Evolutionary conservation across 2,797 vertebrate genomes (phyloP).

Genomic region (Buceros bicornis): DNA sequence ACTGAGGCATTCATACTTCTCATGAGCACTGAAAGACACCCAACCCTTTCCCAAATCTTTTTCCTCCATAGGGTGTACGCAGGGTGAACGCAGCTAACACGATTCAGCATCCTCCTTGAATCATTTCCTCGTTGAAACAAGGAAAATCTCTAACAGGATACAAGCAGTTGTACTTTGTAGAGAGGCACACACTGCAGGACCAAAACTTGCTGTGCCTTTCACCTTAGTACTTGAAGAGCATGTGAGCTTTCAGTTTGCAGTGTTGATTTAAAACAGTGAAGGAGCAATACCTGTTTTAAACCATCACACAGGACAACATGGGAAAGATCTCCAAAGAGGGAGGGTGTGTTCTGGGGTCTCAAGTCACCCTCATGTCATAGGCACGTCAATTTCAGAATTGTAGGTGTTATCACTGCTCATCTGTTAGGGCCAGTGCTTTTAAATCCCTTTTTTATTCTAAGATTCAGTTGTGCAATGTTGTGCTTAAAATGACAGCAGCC

Average conservation of each 20-base stretch:
- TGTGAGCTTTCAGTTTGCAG: not conserved
- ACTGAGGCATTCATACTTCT: not conserved
- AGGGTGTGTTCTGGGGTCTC: not conserved
- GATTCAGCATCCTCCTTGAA: not conserved
- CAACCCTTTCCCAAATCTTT: not conserved
- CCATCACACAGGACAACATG: rapidly evolving
- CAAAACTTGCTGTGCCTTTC: not conserved
- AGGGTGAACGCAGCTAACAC: not conserved
- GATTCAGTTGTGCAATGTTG: not conserved
- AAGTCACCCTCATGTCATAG: not conserved
- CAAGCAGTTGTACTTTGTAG: not conserved
- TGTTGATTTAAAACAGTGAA: not conserved
- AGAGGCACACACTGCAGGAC: not conserved
- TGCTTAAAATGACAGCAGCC: not conserved
- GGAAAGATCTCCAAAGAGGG: not conserved
- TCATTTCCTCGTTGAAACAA: not conserved
- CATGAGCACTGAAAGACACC: rapidly evolving
- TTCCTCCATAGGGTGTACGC: not conserved
- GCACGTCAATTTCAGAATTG: not conserved
- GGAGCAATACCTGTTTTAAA: not conserved
- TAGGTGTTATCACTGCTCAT: not conserved
- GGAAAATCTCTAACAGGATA: not conserved
- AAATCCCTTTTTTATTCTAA: not conserved
- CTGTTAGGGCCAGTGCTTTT: not conserved
- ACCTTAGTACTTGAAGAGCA: not conserved